These are phyloP conservation scores for Chrysina gloriosa DNA, from an alignment of 2,888 invertebrate species.

Conservation along the genomic window DNA sequence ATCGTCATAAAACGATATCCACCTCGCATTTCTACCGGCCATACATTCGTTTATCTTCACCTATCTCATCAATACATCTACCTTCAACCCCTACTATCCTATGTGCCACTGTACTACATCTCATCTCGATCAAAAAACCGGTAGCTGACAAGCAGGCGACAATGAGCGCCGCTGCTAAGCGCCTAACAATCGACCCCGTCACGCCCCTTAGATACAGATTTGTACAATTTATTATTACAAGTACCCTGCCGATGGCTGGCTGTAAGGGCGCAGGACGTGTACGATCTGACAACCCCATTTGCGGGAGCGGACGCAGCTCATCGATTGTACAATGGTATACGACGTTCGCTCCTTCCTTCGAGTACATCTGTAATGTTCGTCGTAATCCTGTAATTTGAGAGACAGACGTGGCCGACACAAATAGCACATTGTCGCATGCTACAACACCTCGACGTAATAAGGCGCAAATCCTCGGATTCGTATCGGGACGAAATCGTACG, in stretches of 20 bases:
- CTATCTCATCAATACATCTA: background rate
- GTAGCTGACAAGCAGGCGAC: constrained; percentile 35
- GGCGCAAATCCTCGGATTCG: constrained; percentile 57
- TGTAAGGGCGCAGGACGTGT: background rate
- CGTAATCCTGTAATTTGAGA: constrained; percentile 62
- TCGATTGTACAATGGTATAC: constrained; percentile 1
- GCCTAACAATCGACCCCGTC: constrained; percentile 44
- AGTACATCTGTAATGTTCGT: constrained; percentile 48
- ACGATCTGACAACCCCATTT: constrained; percentile 20
- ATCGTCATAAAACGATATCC: too few relatives aligned
- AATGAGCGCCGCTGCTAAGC: constrained; percentile 37
- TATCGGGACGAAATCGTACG: too few relatives aligned
- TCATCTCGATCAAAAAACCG: constrained; percentile 32
- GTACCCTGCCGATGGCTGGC: constrained; percentile 8
- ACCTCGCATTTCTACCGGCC: too few relatives aligned
- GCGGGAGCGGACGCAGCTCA: background rate
- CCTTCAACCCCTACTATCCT: background rate
- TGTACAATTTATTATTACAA: constrained; percentile 48
- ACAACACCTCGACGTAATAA: constrained; percentile 53
- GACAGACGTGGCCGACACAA: constrained; percentile 54
- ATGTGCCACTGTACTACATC: background rate
- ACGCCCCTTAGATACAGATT: constrained; percentile 51
- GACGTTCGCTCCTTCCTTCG: constrained; percentile 24
- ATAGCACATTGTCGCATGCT: constrained; percentile 7
- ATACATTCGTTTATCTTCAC: background rate